Percentiles rank a stretch among this genome's conserved stretches.
These are phyloP conservation scores for Platysteira castanea DNA, from an alignment of 2,113 vertebrate genomes.

Conservation along the genomic window DNA sequence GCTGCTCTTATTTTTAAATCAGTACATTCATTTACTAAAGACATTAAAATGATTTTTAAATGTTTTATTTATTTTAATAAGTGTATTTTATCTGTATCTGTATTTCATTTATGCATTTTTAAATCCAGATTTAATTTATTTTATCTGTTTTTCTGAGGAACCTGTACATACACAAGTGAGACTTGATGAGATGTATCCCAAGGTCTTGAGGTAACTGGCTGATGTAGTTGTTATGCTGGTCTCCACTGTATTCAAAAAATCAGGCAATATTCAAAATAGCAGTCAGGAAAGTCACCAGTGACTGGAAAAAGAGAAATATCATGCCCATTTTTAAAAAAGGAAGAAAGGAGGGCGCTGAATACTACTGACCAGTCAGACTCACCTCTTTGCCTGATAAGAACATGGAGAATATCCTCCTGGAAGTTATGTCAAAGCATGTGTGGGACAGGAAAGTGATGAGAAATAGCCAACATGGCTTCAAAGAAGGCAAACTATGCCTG, in stretches of 20 bases:
- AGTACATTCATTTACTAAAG: neutral
- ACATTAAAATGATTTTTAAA: neutral
- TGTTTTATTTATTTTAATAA: neutral
- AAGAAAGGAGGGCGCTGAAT: neutral
- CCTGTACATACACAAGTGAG: rapidly evolving
- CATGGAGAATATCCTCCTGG: neutral
- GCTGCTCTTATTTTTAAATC: neutral
- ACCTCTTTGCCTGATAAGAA: rapidly evolving
- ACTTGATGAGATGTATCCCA: rapidly evolving
- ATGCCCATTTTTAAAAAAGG: neutral
- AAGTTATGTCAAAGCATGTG: neutral
- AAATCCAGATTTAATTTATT: neutral
- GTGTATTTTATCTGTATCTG: neutral
- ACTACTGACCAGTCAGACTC: neutral
- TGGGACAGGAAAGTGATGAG: neutral
- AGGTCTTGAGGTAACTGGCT: neutral
- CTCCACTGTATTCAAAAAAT: neutral
- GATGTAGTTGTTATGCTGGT: neutral
- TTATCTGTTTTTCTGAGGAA: neutral
- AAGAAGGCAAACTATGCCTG: neutral
- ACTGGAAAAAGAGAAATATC: neutral
- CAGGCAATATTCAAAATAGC: neutral
- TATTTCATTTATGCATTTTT: neutral
- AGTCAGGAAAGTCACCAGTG: neutral
- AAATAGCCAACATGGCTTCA: neutral